phyloP scores from a whole-genome alignment of 2,888 invertebrate species.

The Conomelus anceps region DNA sequence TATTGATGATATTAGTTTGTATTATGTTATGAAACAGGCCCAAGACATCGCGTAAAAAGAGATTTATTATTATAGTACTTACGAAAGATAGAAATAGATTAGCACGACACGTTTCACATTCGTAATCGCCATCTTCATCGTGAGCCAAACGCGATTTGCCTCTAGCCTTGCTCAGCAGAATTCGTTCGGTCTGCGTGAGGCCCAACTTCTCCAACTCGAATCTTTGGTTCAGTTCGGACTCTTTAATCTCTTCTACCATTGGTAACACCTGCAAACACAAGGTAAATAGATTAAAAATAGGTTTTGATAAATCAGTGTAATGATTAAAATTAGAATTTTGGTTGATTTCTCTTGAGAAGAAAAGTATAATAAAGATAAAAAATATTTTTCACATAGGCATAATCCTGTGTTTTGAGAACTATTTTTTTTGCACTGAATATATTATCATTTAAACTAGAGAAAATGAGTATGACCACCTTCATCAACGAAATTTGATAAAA shows the following conservation, averaged over 20 bases:
- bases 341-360: no score
- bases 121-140: constrained; percentile 60
- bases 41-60: background rate
- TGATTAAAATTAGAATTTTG: no score
- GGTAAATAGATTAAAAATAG: background rate
- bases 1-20: background rate
- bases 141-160: constrained; percentile 31
- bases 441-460: no score
- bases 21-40: background rate
- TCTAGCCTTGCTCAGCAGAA: constrained; percentile 49
- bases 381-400: no score
- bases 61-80: constrained; percentile 34
- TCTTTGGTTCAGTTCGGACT: constrained; percentile 58
- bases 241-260: constrained; percentile 52
- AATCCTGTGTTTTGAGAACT: no score
- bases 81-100: constrained; percentile 80
- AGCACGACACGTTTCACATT: constrained; percentile 77
- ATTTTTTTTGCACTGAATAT: no score
- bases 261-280: constrained; percentile 48
- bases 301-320: background rate
- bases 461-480: no score
- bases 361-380: no score
- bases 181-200: constrained; percentile 55
- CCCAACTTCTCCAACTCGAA: constrained; percentile 56
- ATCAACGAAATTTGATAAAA: no score